phyloP scores from a whole-genome alignment of 2,113 vertebrate genomes.

The Ictalurus punctatus region DNA sequence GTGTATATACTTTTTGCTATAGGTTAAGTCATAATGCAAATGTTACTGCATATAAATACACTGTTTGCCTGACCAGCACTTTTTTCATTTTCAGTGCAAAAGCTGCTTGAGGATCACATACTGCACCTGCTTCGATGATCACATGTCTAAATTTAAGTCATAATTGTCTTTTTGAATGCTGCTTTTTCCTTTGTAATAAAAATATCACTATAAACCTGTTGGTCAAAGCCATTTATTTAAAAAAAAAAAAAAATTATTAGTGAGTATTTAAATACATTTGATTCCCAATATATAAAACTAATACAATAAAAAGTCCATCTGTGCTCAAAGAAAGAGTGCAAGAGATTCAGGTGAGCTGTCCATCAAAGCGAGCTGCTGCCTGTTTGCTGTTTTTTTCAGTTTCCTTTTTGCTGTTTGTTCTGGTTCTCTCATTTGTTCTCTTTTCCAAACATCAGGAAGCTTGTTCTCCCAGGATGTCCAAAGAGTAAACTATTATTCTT shows the following conservation, averaged over 20 bases:
- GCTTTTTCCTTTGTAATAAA: slow-evolving; percentile 29
- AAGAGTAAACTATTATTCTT: slow-evolving; percentile 87
- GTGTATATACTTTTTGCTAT: not conserved
- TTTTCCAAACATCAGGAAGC: slow-evolving; percentile 56
- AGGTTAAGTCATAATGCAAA: not conserved
- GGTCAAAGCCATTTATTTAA: slow-evolving; percentile 30
- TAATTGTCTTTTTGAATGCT: not conserved
- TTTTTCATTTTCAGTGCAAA: slow-evolving; percentile 73
- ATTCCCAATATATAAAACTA: not conserved
- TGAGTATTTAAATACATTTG: not conserved
- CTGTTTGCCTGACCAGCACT: not conserved
- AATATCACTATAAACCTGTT: slow-evolving; percentile 4
- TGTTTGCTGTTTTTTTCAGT: not conserved
- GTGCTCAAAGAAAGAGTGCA: not conserved
- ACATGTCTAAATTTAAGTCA: not conserved
- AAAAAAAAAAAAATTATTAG: not conserved
- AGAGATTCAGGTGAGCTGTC: not conserved
- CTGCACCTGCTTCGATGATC: slow-evolving; percentile 71
- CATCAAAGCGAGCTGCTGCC: not conserved
- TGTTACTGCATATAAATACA: not conserved
- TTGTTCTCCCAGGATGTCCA: slow-evolving; percentile 83
- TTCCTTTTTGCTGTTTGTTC: not conserved
- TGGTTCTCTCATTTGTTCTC: slow-evolving; percentile 20
- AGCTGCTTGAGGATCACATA: slow-evolving; percentile 84
- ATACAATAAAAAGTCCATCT: not conserved